Evolutionary conservation across 2,113 vertebrate genomes (phyloP).

Genomic region (Leucosticte australis): DNA sequence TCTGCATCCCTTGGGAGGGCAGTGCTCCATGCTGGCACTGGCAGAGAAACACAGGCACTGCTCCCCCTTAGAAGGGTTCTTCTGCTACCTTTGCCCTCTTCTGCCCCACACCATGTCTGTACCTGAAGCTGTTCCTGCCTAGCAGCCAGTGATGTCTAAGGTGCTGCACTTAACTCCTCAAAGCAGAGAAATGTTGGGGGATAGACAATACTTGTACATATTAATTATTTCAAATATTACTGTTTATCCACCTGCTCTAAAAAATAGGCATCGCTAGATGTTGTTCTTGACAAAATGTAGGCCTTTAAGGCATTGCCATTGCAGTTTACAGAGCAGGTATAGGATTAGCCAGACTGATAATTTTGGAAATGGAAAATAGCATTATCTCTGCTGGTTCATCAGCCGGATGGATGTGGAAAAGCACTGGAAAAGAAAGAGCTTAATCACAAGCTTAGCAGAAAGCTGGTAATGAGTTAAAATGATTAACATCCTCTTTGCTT

Average conservation of each 20-base stretch:
- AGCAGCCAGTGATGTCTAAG: neutral
- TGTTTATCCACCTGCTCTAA: neutral
- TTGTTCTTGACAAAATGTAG: neutral
- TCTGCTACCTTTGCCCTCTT: neutral
- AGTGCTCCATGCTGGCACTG: neutral
- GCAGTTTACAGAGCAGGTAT: neutral
- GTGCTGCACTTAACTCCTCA: neutral
- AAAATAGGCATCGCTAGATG: neutral
- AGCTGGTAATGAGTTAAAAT: conserved; percentile 33
- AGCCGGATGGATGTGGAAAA: neutral
- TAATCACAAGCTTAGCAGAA: conserved; percentile 21
- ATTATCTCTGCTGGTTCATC: neutral
- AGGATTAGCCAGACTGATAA: neutral
- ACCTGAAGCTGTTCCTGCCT: neutral
- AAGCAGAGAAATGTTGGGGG: neutral
- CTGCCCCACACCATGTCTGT: neutral
- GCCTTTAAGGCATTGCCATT: neutral
- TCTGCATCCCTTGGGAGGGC: neutral
- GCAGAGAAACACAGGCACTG: neutral
- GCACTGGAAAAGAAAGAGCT: neutral
- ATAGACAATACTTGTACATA: neutral
- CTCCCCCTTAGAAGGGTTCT: neutral
- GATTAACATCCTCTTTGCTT: neutral
- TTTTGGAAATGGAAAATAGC: neutral
- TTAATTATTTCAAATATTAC: neutral